A percentile compares a stretch with the other conserved stretches of the same genome.
phyloP scores from a whole-genome alignment of 2,888 invertebrate genomes.

The Mesorhabditis spiculigera region DNA sequence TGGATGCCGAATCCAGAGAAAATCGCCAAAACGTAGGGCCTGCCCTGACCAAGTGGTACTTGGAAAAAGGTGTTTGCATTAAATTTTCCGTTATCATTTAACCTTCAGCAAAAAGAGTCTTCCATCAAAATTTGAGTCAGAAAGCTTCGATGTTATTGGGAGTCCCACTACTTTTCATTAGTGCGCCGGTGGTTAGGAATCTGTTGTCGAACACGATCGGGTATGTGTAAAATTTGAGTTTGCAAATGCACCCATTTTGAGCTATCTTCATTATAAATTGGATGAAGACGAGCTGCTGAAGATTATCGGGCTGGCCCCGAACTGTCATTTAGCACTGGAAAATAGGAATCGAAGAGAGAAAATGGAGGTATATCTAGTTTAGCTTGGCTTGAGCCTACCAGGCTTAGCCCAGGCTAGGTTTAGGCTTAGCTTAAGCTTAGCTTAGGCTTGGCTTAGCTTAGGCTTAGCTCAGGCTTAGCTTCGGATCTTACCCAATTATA shows the following conservation, averaged over 20 bases:
- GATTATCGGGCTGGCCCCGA: constrained; percentile 24
- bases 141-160: constrained; percentile 31
- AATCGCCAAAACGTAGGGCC: constrained; percentile 23
- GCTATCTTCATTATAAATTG: constrained; percentile 36
- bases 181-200: constrained; percentile 27
- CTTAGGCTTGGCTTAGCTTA: background rate
- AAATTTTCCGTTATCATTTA: background rate
- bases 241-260: background rate
- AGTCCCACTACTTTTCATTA: constrained; percentile 26
- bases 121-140: constrained; percentile 20
- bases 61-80: constrained; percentile 18
- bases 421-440: background rate
- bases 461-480: background rate
- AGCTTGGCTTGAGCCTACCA: background rate
- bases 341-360: constrained; percentile 22
- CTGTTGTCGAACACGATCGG: constrained; percentile 34
- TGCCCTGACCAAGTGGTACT: constrained; percentile 27
- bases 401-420: background rate
- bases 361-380: background rate
- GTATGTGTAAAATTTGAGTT: constrained; percentile 8
- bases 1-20: constrained; percentile 38
- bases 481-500: background rate
- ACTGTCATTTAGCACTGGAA: constrained; percentile 37
- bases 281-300: constrained; percentile 33
- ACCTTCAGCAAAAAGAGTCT: constrained; percentile 23